Evolutionary conservation across 2,113 vertebrate genomes (phyloP), one percentile per base, ranked within the genome.

Genomic region (Mobula hypostoma): DNA sequence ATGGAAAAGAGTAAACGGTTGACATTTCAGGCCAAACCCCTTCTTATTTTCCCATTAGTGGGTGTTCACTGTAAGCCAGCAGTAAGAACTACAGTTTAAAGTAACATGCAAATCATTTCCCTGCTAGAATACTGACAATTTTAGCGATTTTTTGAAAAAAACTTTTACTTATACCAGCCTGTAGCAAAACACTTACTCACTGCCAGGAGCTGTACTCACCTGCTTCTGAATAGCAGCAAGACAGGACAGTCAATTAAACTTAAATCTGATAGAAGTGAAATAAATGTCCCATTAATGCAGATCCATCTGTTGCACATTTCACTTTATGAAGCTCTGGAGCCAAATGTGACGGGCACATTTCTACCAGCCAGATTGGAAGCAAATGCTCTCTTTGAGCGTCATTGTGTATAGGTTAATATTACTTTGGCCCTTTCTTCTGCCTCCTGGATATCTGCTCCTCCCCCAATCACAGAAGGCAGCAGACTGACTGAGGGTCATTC

Each of bases 401-500:
- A 74, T 93, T 93, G 91, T 93, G 68, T 48, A 48, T 56, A 93
- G 91, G 91, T 93, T 93, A 93, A 70, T 93, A 93, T 76, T 93
- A 93, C 91, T 93, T 93, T 93, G 91, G 91, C 72, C 91, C 48
- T 93, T 93, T 93, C 91, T 93, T 93, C 68, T 93, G 91, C 91
- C 91, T 74, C 91, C 68, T 48, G 70, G 91, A 93, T 93, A 74
- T 72, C 68, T 76, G 91, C 91, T 76, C 91, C 91, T 74, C 68
- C 91, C 91, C 91, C 91, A 93, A 72, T 29, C 68, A 56, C 91
- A 74, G 91, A 93, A 74, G 70, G 91, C 91, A 74, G 91, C 91
- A 74, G 91, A 8, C 82, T 94, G 88, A 76, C 94, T 94, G 79
- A 94, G 58, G 5, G 94, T 78, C 88, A 95, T 94, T 95, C 94